Evolutionary conservation across 2,113 vertebrate genomes (phyloP).

Genomic region (Clinocottus analis): DNA sequence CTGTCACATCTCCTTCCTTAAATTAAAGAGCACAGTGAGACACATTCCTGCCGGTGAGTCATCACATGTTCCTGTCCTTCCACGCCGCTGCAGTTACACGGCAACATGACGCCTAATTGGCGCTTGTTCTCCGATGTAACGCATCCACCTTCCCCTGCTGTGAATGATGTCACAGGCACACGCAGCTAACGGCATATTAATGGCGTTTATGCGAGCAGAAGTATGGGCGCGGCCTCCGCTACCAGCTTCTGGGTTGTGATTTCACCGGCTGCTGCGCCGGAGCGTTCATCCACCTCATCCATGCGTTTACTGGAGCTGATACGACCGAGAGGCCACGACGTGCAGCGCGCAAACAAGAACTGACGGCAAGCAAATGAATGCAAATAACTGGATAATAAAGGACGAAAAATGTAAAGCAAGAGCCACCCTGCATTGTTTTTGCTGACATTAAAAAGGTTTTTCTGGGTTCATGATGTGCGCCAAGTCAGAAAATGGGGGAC

Average conservation of each 20-base stretch:
- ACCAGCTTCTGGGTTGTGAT: background rate
- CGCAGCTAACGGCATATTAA: conserved; percentile 23
- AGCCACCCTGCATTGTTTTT: background rate
- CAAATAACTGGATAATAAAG: background rate
- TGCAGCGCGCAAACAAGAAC: background rate
- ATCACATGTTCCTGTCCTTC: conserved; percentile 22
- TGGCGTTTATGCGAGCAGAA: conserved; percentile 10
- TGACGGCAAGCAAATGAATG: background rate
- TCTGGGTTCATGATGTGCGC: background rate
- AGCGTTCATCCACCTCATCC: background rate
- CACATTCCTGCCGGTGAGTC: conserved; percentile 4
- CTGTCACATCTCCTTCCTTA: conserved; percentile 22
- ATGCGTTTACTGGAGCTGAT: background rate
- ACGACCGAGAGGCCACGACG: background rate
- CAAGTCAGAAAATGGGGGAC: conserved; percentile 59
- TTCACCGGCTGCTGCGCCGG: background rate
- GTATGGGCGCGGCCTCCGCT: conserved; percentile 14
- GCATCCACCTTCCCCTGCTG: background rate
- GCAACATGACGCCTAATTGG: background rate
- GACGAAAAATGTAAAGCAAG: background rate
- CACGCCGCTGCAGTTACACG: conserved; percentile 14
- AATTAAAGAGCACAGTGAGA: conserved; percentile 10
- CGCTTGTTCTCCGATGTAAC: background rate
- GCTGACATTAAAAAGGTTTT: conserved; percentile 24
- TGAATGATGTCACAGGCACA: conserved; percentile 23